Conservation (phyloP, 2,113 vertebrate genomes). For the Poecile atricapillus region DNA sequence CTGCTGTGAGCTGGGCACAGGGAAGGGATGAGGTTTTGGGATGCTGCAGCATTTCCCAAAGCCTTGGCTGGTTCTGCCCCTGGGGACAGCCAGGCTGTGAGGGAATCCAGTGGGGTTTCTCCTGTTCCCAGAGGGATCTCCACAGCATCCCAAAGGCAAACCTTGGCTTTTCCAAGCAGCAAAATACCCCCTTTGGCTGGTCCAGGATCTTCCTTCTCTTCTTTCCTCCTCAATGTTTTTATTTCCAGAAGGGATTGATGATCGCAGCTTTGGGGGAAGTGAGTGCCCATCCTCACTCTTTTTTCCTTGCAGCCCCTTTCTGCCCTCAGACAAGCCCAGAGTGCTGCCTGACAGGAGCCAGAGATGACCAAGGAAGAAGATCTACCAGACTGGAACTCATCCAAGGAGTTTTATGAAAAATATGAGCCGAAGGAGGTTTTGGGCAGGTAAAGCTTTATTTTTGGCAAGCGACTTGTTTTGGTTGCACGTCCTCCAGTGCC, state of each 20-base stretch:
- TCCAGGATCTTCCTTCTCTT: neutral
- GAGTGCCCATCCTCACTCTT: neutral
- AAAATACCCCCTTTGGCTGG: neutral
- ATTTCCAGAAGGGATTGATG: neutral
- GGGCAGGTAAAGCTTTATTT: slow-evolving; percentile 73
- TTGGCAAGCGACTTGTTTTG: neutral
- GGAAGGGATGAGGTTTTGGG: neutral
- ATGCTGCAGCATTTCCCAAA: neutral
- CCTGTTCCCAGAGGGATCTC: neutral
- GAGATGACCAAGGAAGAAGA: slow-evolving; percentile 83
- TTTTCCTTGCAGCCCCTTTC: neutral
- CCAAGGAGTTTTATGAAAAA: slow-evolving; percentile 92
- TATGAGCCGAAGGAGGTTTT: slow-evolving; percentile 94
- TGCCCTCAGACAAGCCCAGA: neutral
- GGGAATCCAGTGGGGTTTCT: neutral
- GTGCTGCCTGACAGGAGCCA: neutral
- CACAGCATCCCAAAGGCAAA: neutral
- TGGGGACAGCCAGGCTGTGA: neutral
- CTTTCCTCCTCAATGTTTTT: neutral
- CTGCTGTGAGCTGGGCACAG: neutral
- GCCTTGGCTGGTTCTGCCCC: neutral
- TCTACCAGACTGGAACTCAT: slow-evolving; percentile 82
- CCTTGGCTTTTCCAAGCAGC: neutral
- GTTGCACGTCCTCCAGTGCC: neutral
- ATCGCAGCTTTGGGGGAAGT: neutral